A percentile compares a stretch with the other conserved stretches of the same genome.
These are phyloP conservation scores for Apis dorsata DNA, from an alignment of 1,140 invertebrate genomes.

Conservation along the genomic window DNA sequence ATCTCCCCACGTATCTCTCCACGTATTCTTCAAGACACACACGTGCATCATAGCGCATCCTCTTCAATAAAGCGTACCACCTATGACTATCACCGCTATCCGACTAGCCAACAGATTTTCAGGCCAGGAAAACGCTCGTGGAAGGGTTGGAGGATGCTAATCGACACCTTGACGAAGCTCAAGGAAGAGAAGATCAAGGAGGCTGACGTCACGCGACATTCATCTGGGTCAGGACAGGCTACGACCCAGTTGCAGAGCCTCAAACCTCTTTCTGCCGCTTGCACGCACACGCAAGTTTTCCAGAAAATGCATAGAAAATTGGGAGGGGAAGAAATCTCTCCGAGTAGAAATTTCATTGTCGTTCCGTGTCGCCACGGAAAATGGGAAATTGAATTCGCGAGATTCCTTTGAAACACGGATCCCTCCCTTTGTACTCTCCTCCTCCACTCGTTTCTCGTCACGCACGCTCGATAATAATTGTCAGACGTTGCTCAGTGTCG, in stretches of 20 bases:
- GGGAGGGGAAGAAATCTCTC: neutral
- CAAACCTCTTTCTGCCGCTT: neutral
- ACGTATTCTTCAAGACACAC: too few species aligned
- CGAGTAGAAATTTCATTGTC: conserved; percentile 40
- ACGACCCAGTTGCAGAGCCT: conserved; percentile 71
- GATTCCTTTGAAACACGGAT: conserved; percentile 8
- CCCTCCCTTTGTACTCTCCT: conserved; percentile 1
- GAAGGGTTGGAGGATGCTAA: neutral
- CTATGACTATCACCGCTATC: too few species aligned
- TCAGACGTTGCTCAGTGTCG: neutral
- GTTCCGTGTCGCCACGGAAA: conserved; percentile 1
- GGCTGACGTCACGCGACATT: conserved; percentile 73
- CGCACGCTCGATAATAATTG: neutral
- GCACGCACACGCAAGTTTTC: conserved; percentile 43
- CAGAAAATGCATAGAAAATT: neutral
- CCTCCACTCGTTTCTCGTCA: neutral
- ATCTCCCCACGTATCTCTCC: too few species aligned
- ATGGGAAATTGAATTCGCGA: conserved; percentile 50
- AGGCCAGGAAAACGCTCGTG: too few species aligned
- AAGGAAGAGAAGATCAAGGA: conserved; percentile 41
- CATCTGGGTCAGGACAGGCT: conserved; percentile 77
- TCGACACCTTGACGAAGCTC: conserved; percentile 24
- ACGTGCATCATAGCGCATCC: too few species aligned
- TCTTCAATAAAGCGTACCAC: too few species aligned
- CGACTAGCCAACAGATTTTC: too few species aligned